A percentile compares a stretch with the other conserved stretches of the same genome.
Evolutionary conservation across 1,140 invertebrate species (phyloP).

Genomic region (Watersipora subatra): DNA sequence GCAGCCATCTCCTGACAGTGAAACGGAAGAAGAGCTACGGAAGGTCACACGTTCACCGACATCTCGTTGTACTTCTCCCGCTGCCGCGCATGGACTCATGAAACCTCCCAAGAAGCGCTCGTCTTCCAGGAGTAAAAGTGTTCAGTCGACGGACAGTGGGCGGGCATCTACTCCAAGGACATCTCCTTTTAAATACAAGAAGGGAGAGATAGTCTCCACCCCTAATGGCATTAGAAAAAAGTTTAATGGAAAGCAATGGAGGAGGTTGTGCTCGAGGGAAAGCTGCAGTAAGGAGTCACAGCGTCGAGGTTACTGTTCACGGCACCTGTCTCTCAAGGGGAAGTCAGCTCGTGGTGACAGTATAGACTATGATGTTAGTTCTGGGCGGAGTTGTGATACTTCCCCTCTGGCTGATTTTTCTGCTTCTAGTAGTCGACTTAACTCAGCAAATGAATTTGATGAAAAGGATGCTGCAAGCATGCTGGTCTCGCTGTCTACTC

Average conservation of each 20-base stretch:
- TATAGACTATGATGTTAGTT: not conserved
- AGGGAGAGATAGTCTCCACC: conserved; percentile 91
- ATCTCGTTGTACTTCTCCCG: conserved; percentile 43
- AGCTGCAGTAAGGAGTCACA: conserved; percentile 95
- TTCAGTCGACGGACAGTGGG: conserved; percentile 34
- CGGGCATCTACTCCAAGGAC: conserved; percentile 27
- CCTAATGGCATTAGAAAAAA: conserved; percentile 94
- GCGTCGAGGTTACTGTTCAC: conserved; percentile 82
- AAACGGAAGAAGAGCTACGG: conserved; percentile 18
- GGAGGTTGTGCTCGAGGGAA: conserved; percentile 82
- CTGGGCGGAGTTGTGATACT: not conserved
- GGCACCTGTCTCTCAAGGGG: conserved; percentile 79
- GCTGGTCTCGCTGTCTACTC: conserved; percentile 77
- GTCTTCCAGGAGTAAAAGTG: conserved; percentile 28
- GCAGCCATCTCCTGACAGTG: conserved; percentile 13
- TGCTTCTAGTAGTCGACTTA: not conserved
- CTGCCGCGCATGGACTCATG: conserved; percentile 15
- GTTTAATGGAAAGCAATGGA: conserved; percentile 98
- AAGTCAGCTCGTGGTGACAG: conserved; percentile 29
- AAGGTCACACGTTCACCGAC: conserved; percentile 26
- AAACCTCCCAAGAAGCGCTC: conserved; percentile 30
- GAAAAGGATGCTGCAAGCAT: conserved; percentile 93
- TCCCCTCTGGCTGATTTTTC: not conserved
- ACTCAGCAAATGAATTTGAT: conserved; percentile 57
- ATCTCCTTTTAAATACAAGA: conserved; percentile 80